Conservation (phyloP, 2,113 vertebrate genomes). For the Corapipo altera region DNA sequence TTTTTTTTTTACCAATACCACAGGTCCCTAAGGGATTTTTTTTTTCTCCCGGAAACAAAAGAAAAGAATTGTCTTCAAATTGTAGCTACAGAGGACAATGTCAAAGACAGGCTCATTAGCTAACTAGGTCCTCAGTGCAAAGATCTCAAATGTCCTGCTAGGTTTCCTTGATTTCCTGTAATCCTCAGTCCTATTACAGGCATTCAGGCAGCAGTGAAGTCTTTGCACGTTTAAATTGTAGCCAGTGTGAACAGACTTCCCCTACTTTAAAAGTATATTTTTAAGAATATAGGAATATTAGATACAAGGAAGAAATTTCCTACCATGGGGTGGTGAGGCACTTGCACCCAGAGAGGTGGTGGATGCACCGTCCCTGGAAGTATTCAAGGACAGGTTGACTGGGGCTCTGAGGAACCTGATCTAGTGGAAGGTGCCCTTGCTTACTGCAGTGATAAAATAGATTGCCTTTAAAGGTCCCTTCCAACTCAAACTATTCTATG, state of each 20-base stretch:
- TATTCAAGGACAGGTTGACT: not conserved
- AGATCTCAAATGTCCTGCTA: not conserved
- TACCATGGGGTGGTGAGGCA: not conserved
- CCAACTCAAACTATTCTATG: not conserved
- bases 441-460: not conserved
- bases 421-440: not conserved
- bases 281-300: not conserved
- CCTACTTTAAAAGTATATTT: not conserved
- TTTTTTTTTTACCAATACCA: not conserved
- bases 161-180: not conserved
- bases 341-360: not conserved
- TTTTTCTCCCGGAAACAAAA: constrained; percentile 28
- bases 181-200: not conserved
- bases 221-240: not conserved
- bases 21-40: not conserved
- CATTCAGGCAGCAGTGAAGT: not conserved
- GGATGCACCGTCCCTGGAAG: not conserved
- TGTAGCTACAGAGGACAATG: constrained; percentile 16
- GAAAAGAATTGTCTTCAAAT: constrained; percentile 28
- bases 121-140: not conserved
- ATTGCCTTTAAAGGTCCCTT: not conserved
- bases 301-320: not conserved
- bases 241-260: not conserved
- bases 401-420: not conserved
- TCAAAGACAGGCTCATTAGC: not conserved